Evolutionary conservation across 2,888 invertebrate species (phyloP).

Genomic region (Ophraella communa): DNA sequence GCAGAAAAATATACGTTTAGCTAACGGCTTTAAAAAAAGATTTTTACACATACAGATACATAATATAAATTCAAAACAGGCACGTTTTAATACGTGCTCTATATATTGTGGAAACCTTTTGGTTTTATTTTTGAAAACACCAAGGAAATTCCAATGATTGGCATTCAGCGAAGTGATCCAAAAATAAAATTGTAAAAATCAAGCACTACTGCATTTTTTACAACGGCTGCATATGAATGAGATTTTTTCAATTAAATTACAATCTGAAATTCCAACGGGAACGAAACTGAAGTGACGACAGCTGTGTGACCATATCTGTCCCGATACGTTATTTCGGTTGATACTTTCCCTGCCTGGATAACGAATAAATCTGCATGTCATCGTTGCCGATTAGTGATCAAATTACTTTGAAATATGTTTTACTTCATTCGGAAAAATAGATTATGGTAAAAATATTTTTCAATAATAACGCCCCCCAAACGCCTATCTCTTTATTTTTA

Average conservation of each 20-base stretch:
- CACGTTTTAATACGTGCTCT: conserved; percentile 32
- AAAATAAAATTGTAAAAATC: conserved; percentile 57
- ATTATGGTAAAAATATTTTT: neutral
- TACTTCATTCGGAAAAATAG: neutral
- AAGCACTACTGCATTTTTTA: conserved; percentile 57
- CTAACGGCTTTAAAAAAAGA: neutral
- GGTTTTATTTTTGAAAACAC: conserved; percentile 25
- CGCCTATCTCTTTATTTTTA: too few species aligned
- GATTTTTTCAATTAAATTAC: conserved; percentile 61
- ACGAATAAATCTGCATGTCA: conserved; percentile 50
- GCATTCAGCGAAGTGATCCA: conserved; percentile 54
- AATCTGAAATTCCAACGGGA: conserved; percentile 55
- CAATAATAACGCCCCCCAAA: too few species aligned
- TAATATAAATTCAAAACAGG: conserved; percentile 33
- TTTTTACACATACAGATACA: conserved; percentile 14
- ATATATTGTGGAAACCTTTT: conserved; percentile 27
- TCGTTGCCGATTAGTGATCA: conserved; percentile 45
- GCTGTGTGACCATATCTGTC: conserved; percentile 44
- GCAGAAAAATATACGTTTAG: neutral
- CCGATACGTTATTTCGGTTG: conserved; percentile 27
- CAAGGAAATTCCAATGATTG: conserved; percentile 52
- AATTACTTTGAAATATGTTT: conserved; percentile 19
- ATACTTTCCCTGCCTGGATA: conserved; percentile 26
- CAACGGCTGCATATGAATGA: conserved; percentile 61
- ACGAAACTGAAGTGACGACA: conserved; percentile 48